Conservation (phyloP, 2,797 vertebrate species). For the Leptodactylus fallax region DNA sequence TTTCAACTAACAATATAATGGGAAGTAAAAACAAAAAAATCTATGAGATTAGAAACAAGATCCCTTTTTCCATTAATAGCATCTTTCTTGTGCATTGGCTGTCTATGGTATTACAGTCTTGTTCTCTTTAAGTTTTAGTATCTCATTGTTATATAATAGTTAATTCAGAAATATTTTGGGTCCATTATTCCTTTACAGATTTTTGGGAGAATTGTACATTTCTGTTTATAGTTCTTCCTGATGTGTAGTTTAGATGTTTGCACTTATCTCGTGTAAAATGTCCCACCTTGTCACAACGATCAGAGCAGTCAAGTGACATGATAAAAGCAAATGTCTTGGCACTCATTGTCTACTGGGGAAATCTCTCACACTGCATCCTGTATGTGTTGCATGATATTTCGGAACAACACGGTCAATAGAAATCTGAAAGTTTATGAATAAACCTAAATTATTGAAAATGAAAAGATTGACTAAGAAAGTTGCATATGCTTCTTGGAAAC, state of each 20-base stretch:
- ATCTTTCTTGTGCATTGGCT: too few relatives aligned
- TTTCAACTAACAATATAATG: too few relatives aligned
- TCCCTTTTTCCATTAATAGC: too few relatives aligned
- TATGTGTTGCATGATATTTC: slow-evolving; percentile 43
- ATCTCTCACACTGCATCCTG: slow-evolving; percentile 25
- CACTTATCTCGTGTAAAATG: slow-evolving; percentile 27
- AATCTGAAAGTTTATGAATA: background rate
- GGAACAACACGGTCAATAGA: background rate
- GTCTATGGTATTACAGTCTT: too few relatives aligned
- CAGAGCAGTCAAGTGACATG: slow-evolving; percentile 25
- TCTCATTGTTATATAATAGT: too few relatives aligned
- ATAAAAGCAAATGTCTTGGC: slow-evolving; percentile 27
- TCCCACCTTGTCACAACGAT: slow-evolving; percentile 54
- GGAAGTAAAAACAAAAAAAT: too few relatives aligned
- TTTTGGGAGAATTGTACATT: background rate
- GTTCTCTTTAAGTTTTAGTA: too few relatives aligned
- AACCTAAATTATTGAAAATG: background rate
- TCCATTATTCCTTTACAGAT: background rate
- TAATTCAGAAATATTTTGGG: background rate
- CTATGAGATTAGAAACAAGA: too few relatives aligned
- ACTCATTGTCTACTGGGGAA: slow-evolving; percentile 43
- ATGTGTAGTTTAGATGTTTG: background rate
- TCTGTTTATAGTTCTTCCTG: background rate
- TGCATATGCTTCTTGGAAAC: background rate
- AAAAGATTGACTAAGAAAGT: background rate